Evolutionary conservation across 2,113 vertebrate species (phyloP).

Genomic region (Panurus biarmicus): DNA sequence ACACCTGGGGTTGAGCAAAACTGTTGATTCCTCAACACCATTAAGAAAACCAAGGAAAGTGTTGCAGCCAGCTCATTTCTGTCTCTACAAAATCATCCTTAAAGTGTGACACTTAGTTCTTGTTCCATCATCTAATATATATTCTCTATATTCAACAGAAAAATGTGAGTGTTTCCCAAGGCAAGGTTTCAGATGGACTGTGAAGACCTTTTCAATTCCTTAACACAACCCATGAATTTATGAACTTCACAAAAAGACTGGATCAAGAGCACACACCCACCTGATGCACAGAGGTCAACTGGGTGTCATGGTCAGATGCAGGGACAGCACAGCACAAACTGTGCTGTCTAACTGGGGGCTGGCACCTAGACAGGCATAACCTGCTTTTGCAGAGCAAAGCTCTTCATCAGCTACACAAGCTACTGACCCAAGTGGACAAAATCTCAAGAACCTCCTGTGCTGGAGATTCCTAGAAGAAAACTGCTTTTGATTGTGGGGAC

Average conservation of each 20-base stretch:
- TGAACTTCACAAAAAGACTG: background rate
- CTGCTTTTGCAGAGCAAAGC: background rate
- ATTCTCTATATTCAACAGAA: background rate
- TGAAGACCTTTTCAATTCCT: background rate
- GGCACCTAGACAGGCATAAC: background rate
- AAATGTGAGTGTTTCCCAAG: background rate
- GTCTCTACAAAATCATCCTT: background rate
- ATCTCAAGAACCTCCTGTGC: background rate
- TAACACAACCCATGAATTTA: background rate
- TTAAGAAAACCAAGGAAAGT: background rate
- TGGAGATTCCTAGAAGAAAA: background rate
- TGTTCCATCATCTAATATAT: background rate
- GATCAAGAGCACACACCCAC: fast-evolving
- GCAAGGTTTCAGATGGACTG: background rate
- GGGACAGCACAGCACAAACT: background rate
- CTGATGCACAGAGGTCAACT: background rate
- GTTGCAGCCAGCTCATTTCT: background rate
- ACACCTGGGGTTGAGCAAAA: background rate
- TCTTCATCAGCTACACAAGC: background rate
- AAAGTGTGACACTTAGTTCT: background rate
- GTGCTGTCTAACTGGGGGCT: background rate
- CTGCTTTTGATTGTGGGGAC: background rate
- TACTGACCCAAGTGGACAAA: background rate
- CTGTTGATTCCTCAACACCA: background rate
- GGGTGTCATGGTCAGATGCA: background rate